These are phyloP conservation scores for Lepidothrix coronata DNA, from an alignment of 2,113 vertebrate genomes.

Conservation along the genomic window DNA sequence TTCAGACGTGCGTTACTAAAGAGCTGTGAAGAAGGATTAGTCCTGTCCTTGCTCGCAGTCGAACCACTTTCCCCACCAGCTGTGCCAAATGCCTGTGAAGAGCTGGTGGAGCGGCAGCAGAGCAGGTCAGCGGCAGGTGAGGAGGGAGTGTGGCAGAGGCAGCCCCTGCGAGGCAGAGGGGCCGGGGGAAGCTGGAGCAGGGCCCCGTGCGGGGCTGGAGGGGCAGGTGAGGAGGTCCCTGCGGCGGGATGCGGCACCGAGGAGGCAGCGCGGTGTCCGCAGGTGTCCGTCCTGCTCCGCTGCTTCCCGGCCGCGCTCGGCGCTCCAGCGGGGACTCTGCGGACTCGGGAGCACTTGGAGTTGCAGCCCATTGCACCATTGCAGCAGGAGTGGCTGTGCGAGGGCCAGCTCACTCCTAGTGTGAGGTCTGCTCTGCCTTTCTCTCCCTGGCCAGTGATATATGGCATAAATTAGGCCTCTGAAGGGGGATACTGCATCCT, in stretches of 20 bases:
- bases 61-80: neutral
- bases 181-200: neutral
- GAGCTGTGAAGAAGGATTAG: conserved; percentile 38
- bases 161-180: neutral
- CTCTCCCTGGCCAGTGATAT: conserved; percentile 75
- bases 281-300: conserved; percentile 11
- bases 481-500: conserved; percentile 85
- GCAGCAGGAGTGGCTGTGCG: conserved; percentile 13
- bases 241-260: neutral
- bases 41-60: neutral
- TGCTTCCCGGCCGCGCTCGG: neutral
- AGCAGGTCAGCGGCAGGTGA: neutral
- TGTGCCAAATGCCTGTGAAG: neutral
- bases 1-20: conserved; percentile 35
- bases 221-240: neutral
- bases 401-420: conserved; percentile 52
- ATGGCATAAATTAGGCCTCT: conserved; percentile 79
- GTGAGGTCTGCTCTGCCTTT: conserved; percentile 57
- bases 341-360: neutral
- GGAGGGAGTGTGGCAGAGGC: neutral
- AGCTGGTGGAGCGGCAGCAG: neutral
- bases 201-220: accelerated
- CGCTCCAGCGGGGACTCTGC: conserved; percentile 1
- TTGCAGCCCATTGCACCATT: conserved; percentile 38
- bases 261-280: neutral